These are phyloP conservation scores for Ostrea edulis DNA, from an alignment of 1,140 invertebrate genomes.

Conservation along the genomic window DNA sequence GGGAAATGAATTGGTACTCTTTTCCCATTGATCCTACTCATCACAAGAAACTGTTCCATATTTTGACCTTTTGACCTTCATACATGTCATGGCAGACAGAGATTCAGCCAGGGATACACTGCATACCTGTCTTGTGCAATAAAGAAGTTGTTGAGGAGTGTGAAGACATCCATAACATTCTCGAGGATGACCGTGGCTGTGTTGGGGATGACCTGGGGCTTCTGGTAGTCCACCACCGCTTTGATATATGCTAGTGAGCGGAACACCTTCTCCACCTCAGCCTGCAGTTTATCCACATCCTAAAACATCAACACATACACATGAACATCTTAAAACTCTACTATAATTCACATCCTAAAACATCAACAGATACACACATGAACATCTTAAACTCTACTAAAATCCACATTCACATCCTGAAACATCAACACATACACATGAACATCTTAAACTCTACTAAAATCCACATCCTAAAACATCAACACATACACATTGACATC, in stretches of 20 bases:
- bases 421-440: slow-evolving; percentile 50
- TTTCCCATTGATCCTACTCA: too few relatives aligned
- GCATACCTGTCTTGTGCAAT: slow-evolving; percentile 86
- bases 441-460: neutral
- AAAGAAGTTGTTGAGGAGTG: slow-evolving; percentile 84
- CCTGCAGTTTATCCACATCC: slow-evolving; percentile 75
- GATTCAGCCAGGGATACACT: neutral
- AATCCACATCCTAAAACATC: slow-evolving; percentile 72
- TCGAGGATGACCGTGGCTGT: slow-evolving; percentile 95
- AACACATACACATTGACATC: slow-evolving; percentile 14
- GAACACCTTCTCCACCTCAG: slow-evolving; percentile 75
- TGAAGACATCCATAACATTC: slow-evolving; percentile 92
- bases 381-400: neutral
- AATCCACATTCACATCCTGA: slow-evolving; percentile 69
- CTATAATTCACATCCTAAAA: slow-evolving; percentile 63
- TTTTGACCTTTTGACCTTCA: too few relatives aligned
- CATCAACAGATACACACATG: slow-evolving; percentile 36
- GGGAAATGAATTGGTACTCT: too few relatives aligned
- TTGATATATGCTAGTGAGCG: slow-evolving; percentile 91
- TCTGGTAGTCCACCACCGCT: slow-evolving; percentile 91
- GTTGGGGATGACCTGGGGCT: slow-evolving; percentile 93
- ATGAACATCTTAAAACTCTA: neutral
- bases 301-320: slow-evolving; percentile 57
- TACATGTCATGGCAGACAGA: too few relatives aligned
- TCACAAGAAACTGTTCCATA: too few relatives aligned